A percentile compares a stretch with the other conserved stretches of the same genome.
phyloP scores from a whole-genome alignment of 2,888 invertebrate genomes.

The Steinernema carpocapsae region DNA sequence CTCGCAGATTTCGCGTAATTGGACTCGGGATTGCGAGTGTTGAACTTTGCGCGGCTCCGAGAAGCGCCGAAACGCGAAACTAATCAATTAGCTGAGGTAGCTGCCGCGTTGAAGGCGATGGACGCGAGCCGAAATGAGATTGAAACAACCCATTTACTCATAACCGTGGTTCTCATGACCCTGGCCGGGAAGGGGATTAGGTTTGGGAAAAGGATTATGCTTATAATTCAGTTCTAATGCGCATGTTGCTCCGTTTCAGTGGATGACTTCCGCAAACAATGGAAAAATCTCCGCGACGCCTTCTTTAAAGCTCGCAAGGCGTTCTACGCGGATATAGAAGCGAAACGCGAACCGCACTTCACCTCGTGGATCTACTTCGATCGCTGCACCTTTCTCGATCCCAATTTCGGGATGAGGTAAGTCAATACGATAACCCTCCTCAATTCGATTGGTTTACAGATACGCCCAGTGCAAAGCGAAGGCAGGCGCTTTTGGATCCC shows the following conservation, averaged over 20 bases:
- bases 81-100: not conserved
- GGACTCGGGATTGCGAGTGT: too few species aligned
- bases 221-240: not conserved
- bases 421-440: not conserved
- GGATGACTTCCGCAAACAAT: not conserved
- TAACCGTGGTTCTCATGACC: not conserved
- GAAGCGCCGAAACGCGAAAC: too few species aligned
- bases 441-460: too few species aligned
- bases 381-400: not conserved
- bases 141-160: too few species aligned
- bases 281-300: not conserved
- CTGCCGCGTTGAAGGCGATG: not conserved
- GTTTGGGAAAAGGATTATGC: not conserved
- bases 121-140: not conserved
- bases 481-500: too few species aligned
- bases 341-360: not conserved
- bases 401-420: not conserved
- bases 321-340: too few species aligned
- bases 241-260: not conserved
- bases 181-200: not conserved
- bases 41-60: too few species aligned
- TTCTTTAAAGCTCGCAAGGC: too few species aligned
- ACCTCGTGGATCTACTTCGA: not conserved
- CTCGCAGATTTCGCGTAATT: too few species aligned
- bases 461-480: too few species aligned